These are phyloP conservation scores for Paraplagusia blochii DNA, from an alignment of 2,113 vertebrate genomes.

Conservation along the genomic window DNA sequence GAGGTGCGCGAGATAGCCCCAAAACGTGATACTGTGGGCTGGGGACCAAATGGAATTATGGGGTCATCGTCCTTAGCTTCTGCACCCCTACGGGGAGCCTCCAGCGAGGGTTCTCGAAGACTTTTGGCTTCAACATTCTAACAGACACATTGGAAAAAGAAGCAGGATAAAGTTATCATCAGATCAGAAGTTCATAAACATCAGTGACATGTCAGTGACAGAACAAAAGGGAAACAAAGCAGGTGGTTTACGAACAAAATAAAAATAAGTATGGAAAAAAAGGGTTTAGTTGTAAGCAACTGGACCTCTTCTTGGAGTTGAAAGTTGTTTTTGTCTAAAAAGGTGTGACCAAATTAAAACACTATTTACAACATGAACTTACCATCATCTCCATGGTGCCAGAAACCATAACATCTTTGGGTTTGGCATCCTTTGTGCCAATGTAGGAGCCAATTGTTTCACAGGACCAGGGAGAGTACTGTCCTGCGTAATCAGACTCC, in stretches of 20 bases:
- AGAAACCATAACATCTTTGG: conserved; percentile 89
- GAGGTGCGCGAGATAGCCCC: conserved; percentile 96
- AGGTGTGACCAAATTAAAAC: too few relatives aligned
- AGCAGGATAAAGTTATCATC: neutral
- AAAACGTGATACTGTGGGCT: conserved; percentile 95
- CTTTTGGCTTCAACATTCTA: conserved; percentile 91
- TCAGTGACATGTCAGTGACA: too few relatives aligned
- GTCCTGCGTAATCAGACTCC: conserved; percentile 88
- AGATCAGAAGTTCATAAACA: too few relatives aligned
- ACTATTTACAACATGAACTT: conserved; percentile 48
- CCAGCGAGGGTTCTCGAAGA: conserved; percentile 84
- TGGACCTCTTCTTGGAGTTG: too few relatives aligned
- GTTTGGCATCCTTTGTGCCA: conserved; percentile 95
- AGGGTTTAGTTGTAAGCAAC: too few relatives aligned
- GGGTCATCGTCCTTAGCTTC: conserved; percentile 93
- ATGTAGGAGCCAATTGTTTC: conserved; percentile 98
- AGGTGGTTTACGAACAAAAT: conserved; percentile 1
- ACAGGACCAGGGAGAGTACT: conserved; percentile 99
- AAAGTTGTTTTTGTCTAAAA: too few relatives aligned
- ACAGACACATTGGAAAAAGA: neutral
- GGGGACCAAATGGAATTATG: conserved; percentile 94
- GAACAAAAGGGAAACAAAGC: too few relatives aligned
- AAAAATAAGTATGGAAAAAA: too few relatives aligned
- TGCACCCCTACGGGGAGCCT: conserved; percentile 85
- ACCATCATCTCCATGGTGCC: conserved; percentile 91